phyloP scores from a whole-genome alignment of 1,140 invertebrate species.

The Trigoniulus corallinus region DNA sequence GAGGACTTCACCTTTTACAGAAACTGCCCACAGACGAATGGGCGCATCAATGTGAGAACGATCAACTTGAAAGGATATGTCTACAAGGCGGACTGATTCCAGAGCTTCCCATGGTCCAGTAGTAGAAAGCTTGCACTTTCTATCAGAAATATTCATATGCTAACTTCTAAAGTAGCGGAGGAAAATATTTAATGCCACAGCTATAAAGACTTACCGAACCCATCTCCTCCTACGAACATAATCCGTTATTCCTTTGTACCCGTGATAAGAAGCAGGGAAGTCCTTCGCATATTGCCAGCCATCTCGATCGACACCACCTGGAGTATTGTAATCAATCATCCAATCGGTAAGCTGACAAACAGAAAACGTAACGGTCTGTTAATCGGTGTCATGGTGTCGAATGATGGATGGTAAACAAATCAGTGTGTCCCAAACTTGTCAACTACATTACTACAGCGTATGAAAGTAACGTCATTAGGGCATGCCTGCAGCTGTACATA shows the following conservation, averaged over 20 bases:
- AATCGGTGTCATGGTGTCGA: background rate
- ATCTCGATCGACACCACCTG: slow-evolving; percentile 71
- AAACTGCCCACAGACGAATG: slow-evolving; percentile 58
- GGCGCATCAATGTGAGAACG: background rate
- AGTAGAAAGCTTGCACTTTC: slow-evolving; percentile 60
- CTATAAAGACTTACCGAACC: slow-evolving; percentile 36
- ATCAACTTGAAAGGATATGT: slow-evolving; percentile 55
- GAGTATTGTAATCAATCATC: slow-evolving; percentile 70
- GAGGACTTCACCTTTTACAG: slow-evolving; percentile 61
- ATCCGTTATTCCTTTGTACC: slow-evolving; percentile 68
- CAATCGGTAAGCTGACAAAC: slow-evolving; percentile 56
- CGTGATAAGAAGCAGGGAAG: slow-evolving; percentile 70
- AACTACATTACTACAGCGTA: too few relatives aligned
- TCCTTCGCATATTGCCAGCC: slow-evolving; percentile 91
- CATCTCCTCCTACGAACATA: slow-evolving; percentile 69
- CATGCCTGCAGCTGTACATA: too few relatives aligned
- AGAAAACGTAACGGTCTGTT: slow-evolving; percentile 1
- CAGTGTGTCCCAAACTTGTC: background rate
- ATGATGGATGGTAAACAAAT: too few relatives aligned
- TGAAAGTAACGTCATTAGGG: too few relatives aligned
- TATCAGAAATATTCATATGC: slow-evolving; percentile 14
- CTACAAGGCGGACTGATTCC: slow-evolving; percentile 62
- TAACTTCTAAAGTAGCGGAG: background rate
- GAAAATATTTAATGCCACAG: too few relatives aligned
- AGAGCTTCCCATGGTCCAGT: slow-evolving; percentile 73